Evolutionary conservation across 2,888 invertebrate genomes (phyloP).

Genomic region (Shargacucullia verbasci): DNA sequence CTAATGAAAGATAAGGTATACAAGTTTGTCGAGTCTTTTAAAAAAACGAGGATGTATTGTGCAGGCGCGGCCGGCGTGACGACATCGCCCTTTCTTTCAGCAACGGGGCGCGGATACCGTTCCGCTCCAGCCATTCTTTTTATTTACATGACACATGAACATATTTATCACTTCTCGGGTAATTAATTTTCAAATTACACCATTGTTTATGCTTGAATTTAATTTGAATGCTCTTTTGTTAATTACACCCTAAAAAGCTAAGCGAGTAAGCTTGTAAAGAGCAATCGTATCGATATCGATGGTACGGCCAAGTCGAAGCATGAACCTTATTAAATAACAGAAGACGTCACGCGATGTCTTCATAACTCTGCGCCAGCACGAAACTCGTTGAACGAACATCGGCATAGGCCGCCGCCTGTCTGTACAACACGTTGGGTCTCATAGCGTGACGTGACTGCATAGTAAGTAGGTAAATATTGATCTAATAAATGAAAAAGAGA

Average conservation of each 20-base stretch:
- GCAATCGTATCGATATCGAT: slow-evolving; percentile 60
- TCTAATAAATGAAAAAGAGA: slow-evolving; percentile 51
- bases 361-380: slow-evolving; percentile 69
- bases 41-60: slow-evolving; percentile 75
- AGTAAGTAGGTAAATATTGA: slow-evolving; percentile 55
- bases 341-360: slow-evolving; percentile 79
- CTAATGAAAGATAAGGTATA: slow-evolving; percentile 79
- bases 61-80: slow-evolving; percentile 76
- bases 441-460: slow-evolving; percentile 62
- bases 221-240: slow-evolving; percentile 47
- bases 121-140: slow-evolving; percentile 77
- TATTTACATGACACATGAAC: slow-evolving; percentile 81
- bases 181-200: slow-evolving; percentile 82
- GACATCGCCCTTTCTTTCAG: slow-evolving; percentile 76
- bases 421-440: slow-evolving; percentile 40
- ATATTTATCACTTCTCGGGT: slow-evolving; percentile 84
- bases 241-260: slow-evolving; percentile 44
- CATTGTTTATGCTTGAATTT: slow-evolving; percentile 68
- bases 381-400: slow-evolving; percentile 57
- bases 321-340: slow-evolving; percentile 75
- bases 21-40: slow-evolving; percentile 79
- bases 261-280: slow-evolving; percentile 52
- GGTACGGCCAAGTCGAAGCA: slow-evolving; percentile 34
- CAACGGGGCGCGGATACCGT: slow-evolving; percentile 64
- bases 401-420: slow-evolving; percentile 17